Evolutionary conservation across 2,797 vertebrate genomes (phyloP).

Genomic region (Alectoris magna): DNA sequence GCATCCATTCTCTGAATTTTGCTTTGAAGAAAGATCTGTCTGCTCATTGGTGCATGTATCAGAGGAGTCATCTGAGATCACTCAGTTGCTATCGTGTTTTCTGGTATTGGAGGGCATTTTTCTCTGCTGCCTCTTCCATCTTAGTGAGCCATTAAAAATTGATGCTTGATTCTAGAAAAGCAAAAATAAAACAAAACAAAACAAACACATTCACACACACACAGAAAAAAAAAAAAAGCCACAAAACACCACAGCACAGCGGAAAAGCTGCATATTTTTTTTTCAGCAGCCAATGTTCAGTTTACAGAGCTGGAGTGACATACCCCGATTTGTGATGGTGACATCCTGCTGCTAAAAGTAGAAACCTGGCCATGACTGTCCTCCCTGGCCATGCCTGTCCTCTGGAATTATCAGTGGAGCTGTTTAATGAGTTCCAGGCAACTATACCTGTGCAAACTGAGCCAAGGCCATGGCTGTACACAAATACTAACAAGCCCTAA

Average conservation of each 20-base stretch:
- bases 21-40: not conserved
- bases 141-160: slow-evolving; percentile 9
- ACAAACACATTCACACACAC: too few species aligned
- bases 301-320: not conserved
- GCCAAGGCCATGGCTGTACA: not conserved
- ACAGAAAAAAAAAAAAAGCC: too few species aligned
- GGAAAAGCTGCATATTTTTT: not conserved
- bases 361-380: not conserved
- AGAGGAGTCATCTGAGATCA: not conserved
- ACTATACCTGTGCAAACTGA: not conserved
- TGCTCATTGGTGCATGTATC: not conserved
- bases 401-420: not conserved
- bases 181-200: too few species aligned
- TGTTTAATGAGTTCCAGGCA: not conserved
- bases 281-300: not conserved
- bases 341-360: not conserved
- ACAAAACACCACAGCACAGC: not conserved
- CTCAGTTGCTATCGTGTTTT: not conserved
- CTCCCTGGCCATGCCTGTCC: not conserved
- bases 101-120: not conserved
- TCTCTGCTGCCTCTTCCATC: not conserved
- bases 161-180: not conserved
- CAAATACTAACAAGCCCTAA: not conserved
- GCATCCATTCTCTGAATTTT: not conserved
- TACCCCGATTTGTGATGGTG: not conserved